phyloP scores from a whole-genome alignment of 2,797 vertebrate species.

The Eidolon dupreanum region DNA sequence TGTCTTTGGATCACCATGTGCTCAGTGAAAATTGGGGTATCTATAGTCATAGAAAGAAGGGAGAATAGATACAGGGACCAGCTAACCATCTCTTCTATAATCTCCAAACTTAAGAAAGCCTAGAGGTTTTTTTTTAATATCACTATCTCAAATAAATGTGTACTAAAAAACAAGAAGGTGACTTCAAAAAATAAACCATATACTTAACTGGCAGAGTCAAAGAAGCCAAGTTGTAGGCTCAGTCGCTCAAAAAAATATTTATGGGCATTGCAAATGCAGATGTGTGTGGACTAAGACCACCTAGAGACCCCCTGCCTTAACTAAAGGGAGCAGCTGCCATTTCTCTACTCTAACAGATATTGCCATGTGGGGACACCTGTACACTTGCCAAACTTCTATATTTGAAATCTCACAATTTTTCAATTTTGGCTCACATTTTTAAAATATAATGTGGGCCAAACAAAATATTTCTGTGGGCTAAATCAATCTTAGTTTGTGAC shows the following conservation, averaged over 20 bases:
- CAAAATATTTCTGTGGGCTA: conserved; percentile 7
- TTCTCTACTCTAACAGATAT: background rate
- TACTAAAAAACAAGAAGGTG: background rate
- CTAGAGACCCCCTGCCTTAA: background rate
- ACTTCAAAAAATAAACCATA: background rate
- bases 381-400: background rate
- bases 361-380: background rate
- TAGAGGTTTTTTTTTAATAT: background rate
- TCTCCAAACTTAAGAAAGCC: background rate
- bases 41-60: background rate
- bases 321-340: background rate
- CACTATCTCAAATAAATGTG: background rate
- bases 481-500: background rate
- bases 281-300: background rate
- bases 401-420: conserved; percentile 36
- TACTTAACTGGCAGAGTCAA: background rate
- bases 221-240: background rate
- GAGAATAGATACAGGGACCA: background rate
- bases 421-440: background rate
- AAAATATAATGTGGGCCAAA: background rate
- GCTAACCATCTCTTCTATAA: background rate
- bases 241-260: background rate
- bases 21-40: background rate
- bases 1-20: background rate
- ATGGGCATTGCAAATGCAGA: background rate